A percentile compares a stretch with the other conserved stretches of the same genome.
Conservation (phyloP, 2,797 vertebrate genomes). For the Mus minutoides region DNA sequence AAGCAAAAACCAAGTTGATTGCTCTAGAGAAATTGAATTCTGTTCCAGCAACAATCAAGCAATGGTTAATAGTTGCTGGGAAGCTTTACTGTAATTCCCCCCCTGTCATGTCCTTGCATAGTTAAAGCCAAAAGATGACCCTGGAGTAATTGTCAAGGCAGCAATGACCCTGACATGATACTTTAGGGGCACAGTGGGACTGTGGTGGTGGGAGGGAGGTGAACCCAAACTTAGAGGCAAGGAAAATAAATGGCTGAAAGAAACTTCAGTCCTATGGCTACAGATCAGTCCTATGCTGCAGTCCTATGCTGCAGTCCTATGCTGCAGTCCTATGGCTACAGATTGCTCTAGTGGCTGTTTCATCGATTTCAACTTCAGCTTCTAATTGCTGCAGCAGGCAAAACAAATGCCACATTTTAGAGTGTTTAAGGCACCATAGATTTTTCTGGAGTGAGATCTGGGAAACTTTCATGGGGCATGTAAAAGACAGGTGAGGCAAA, state of each 20-base stretch:
- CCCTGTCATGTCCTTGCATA: not conserved
- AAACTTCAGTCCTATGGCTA: not conserved
- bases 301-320: too few species aligned
- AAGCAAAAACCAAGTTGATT: not conserved
- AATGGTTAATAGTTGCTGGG: not conserved
- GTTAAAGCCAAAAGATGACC: not conserved
- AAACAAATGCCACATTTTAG: not conserved
- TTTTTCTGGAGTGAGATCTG: constrained; percentile 19
- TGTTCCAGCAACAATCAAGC: not conserved
- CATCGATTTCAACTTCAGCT: constrained; percentile 46
- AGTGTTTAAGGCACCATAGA: constrained; percentile 50
- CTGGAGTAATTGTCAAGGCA: constrained; percentile 1
- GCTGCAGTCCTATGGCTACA: not conserved
- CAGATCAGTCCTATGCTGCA: too few species aligned
- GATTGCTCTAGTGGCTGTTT: not conserved
- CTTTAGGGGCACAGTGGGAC: not conserved
- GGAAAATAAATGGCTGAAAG: constrained; percentile 15
- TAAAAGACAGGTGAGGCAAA: not conserved
- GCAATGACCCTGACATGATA: not conserved
- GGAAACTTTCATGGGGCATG: not conserved
- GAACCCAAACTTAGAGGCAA: not conserved
- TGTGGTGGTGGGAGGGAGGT: not conserved
- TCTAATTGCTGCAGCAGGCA: constrained; percentile 44
- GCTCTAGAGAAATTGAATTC: not conserved
- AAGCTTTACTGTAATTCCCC: not conserved